A percentile compares a stretch with the other conserved stretches of the same genome.
phyloP scores from a whole-genome alignment of 2,797 vertebrate species.

The Carcharodon carcharias region DNA sequence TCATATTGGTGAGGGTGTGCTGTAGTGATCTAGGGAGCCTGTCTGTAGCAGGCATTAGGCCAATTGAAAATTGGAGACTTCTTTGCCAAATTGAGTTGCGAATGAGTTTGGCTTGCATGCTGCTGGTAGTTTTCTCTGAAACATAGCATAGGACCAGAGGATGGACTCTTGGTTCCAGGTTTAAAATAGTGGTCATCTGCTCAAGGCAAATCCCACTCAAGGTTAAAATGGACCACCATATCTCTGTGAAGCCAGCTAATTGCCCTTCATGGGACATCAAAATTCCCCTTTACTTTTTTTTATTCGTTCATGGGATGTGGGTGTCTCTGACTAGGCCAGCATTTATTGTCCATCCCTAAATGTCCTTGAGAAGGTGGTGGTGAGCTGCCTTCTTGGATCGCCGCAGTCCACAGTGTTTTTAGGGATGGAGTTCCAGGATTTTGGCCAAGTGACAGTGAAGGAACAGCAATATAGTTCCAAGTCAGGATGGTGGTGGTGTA shows the following conservation, averaged over 20 bases:
- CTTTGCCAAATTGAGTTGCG: background rate
- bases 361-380: no score
- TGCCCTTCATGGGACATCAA: background rate
- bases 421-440: no score
- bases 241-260: background rate
- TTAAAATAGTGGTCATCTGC: background rate
- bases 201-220: background rate
- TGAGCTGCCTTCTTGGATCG: no score
- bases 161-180: background rate
- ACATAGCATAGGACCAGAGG: background rate
- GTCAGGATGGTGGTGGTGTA: no score
- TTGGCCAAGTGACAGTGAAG: no score
- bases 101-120: background rate
- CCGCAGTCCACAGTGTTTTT: no score
- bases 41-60: background rate
- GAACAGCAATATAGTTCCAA: no score
- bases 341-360: no score
- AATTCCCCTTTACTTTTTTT: background rate
- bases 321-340: no score
- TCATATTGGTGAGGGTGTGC: background rate
- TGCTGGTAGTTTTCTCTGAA: background rate
- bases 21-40: background rate
- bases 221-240: background rate
- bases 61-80: background rate
- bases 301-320: no score